Conservation (phyloP, 2,888 invertebrate species). For the Perdita meconis region DNA sequence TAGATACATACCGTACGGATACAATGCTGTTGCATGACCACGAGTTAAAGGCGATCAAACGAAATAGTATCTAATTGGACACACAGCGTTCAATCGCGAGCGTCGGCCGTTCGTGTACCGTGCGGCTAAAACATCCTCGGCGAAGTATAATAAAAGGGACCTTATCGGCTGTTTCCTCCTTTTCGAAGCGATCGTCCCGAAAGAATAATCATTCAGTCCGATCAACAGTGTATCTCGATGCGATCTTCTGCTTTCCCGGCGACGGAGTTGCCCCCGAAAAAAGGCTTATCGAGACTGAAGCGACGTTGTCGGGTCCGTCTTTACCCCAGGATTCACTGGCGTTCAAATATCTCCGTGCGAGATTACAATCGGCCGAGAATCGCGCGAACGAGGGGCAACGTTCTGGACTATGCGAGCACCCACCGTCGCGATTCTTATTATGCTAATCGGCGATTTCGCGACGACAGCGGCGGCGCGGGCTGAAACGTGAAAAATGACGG, state of each 20-base stretch:
- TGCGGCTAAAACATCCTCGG: constrained; percentile 11
- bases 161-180: constrained; percentile 24
- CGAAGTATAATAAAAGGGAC: constrained; percentile 36
- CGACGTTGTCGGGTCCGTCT: constrained; percentile 43
- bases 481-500: constrained; percentile 18
- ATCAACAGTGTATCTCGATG: constrained; percentile 34
- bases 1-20: too few species aligned
- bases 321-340: constrained; percentile 46
- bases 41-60: not conserved
- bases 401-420: not conserved
- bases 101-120: not conserved
- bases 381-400: not conserved
- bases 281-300: constrained; percentile 35
- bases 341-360: constrained; percentile 41
- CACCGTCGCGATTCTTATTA: not conserved
- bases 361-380: constrained; percentile 52
- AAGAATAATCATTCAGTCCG: constrained; percentile 50
- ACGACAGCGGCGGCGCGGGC: constrained; percentile 1
- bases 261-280: constrained; percentile 9
- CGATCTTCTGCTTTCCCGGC: constrained; percentile 28
- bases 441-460: not conserved
- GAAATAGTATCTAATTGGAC: constrained; percentile 1
- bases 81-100: constrained; percentile 3
- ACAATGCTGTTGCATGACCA: not conserved
- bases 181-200: constrained; percentile 17